Conservation (phyloP, 53 echinoderm and acorn worm genomes). For the Holothuria scabra region DNA sequence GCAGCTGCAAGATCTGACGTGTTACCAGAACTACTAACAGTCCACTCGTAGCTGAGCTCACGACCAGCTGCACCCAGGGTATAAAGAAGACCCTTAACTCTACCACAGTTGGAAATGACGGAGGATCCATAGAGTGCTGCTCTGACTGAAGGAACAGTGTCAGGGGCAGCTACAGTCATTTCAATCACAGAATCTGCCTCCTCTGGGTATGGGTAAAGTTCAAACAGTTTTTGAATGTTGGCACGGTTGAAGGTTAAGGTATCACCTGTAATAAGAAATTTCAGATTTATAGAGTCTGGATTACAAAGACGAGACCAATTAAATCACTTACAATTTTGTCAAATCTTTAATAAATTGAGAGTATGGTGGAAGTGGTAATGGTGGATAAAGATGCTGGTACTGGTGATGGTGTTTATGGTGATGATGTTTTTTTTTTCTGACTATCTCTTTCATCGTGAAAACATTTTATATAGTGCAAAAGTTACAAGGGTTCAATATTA, state of each 20-base stretch:
- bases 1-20: constrained; percentile 47
- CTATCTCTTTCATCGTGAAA: too few relatives aligned
- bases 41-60: constrained; percentile 63
- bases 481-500: too few relatives aligned
- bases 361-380: too few relatives aligned
- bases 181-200: constrained; percentile 24
- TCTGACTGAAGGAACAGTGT: constrained; percentile 41
- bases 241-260: constrained; percentile 54
- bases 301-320: too few relatives aligned
- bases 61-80: constrained; percentile 74
- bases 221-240: constrained; percentile 48
- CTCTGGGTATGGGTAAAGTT: constrained; percentile 63
- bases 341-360: too few relatives aligned
- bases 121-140: constrained; percentile 62
- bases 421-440: too few relatives aligned
- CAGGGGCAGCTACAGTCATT: constrained; percentile 58
- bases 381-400: too few relatives aligned
- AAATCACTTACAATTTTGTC: too few relatives aligned
- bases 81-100: constrained; percentile 50
- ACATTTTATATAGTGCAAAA: too few relatives aligned
- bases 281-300: not conserved
- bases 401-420: too few relatives aligned
- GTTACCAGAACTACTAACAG: constrained; percentile 53
- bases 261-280: constrained; percentile 50
- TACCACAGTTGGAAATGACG: constrained; percentile 74